These are phyloP conservation scores for Hapalemur alaotrensis DNA, from an alignment of 2,797 vertebrate genomes.

Conservation along the genomic window DNA sequence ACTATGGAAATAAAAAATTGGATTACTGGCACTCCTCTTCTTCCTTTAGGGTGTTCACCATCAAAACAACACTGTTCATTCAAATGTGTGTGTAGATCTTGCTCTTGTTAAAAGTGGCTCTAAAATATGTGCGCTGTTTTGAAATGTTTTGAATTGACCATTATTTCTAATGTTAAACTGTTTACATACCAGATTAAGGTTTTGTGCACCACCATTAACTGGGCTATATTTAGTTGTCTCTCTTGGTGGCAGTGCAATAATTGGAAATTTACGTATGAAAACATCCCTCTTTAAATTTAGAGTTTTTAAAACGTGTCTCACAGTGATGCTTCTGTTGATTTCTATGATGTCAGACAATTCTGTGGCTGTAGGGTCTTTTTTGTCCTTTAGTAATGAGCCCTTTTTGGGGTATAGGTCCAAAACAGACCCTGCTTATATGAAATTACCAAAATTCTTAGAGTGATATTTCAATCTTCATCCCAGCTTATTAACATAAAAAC, in stretches of 20 bases:
- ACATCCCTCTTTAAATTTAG: slow-evolving; percentile 31
- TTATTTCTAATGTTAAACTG: slow-evolving; percentile 15
- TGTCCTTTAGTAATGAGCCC: slow-evolving; percentile 22
- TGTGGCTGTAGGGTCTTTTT: not conserved
- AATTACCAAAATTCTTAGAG: not conserved
- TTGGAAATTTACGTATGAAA: slow-evolving; percentile 43
- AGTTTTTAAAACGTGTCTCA: slow-evolving; percentile 5
- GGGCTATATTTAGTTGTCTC: slow-evolving; percentile 43
- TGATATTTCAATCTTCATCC: slow-evolving; percentile 3
- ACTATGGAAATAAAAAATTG: slow-evolving; percentile 29
- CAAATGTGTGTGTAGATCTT: not conserved
- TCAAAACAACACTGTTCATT: slow-evolving; percentile 31
- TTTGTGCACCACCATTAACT: not conserved
- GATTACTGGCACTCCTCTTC: not conserved
- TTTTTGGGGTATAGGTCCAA: not conserved
- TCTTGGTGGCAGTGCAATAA: slow-evolving; percentile 21
- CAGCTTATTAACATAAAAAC: not conserved
- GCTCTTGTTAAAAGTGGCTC: not conserved
- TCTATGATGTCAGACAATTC: not conserved
- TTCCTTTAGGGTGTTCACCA: not conserved
- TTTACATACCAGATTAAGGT: slow-evolving; percentile 20
- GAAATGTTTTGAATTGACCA: not conserved
- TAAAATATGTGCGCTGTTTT: slow-evolving; percentile 28
- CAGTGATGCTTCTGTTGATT: not conserved
- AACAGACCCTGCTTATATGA: not conserved